Evolutionary conservation across 2,797 vertebrate genomes (phyloP).

Genomic region (Pseudochirops cupreus): DNA sequence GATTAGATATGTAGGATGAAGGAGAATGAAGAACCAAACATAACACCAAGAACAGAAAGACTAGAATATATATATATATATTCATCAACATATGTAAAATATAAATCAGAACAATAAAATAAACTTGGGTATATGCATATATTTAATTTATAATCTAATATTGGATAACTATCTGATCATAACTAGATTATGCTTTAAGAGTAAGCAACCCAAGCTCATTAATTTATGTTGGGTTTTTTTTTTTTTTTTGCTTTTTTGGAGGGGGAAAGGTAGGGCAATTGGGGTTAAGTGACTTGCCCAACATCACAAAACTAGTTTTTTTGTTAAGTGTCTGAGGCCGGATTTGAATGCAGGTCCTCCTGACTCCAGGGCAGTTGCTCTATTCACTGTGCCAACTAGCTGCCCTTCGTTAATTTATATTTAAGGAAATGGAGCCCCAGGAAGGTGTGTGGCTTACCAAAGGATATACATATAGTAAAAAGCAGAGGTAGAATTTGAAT

Average conservation of each 20-base stretch:
- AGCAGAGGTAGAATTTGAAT: not conserved
- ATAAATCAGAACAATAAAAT: not conserved
- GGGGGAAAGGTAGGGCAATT: too few species aligned
- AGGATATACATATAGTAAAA: not conserved
- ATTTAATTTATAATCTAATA: not conserved
- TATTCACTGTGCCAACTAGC: too few species aligned
- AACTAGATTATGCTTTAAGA: not conserved
- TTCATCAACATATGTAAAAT: not conserved
- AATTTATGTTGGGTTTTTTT: not conserved
- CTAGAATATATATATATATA: not conserved
- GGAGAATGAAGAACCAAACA: not conserved
- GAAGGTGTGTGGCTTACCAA: not conserved
- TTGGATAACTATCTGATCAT: not conserved
- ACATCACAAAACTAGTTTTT: too few species aligned
- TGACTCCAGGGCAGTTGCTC: too few species aligned
- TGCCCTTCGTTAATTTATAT: not conserved
- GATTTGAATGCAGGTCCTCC: too few species aligned
- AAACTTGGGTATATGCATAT: not conserved
- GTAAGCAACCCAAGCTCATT: not conserved
- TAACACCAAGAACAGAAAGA: not conserved
- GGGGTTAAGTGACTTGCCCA: too few species aligned
- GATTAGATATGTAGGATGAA: not conserved
- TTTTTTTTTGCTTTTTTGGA: too few species aligned
- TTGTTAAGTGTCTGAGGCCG: too few species aligned
- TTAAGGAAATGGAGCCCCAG: not conserved